phyloP scores from a whole-genome alignment of 2,113 vertebrate species.

The Zosterops pallidus region DNA sequence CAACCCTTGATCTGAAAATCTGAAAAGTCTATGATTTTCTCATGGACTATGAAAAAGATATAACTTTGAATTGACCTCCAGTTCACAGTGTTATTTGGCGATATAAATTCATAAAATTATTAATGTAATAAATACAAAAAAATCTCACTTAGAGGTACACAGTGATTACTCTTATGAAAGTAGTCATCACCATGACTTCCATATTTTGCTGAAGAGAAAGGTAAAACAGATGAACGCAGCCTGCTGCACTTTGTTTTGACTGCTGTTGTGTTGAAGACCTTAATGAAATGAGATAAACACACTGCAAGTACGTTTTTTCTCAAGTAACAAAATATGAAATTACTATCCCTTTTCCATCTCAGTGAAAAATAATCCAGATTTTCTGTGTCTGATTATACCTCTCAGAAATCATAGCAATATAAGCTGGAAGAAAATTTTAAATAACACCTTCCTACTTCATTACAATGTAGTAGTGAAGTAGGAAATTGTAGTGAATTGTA shows the following conservation, averaged over 20 bases:
- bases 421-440: not conserved
- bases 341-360: not conserved
- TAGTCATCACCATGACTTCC: not conserved
- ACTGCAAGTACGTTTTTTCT: not conserved
- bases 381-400: not conserved
- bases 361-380: not conserved
- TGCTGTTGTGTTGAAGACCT: not conserved
- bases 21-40: not conserved
- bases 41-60: not conserved
- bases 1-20: not conserved
- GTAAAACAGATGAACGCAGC: not conserved
- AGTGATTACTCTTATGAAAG: not conserved
- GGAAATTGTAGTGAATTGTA: not conserved
- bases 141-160: not conserved
- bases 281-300: not conserved
- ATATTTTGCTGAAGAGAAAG: not conserved
- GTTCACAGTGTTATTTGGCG: not conserved
- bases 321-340: not conserved
- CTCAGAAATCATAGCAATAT: not conserved
- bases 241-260: not conserved
- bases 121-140: not conserved
- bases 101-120: not conserved
- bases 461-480: not conserved
- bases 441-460: not conserved
- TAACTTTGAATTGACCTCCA: not conserved